These are phyloP conservation scores for Semicossyphus pulcher DNA, from an alignment of 2,113 vertebrate genomes.

Conservation along the genomic window DNA sequence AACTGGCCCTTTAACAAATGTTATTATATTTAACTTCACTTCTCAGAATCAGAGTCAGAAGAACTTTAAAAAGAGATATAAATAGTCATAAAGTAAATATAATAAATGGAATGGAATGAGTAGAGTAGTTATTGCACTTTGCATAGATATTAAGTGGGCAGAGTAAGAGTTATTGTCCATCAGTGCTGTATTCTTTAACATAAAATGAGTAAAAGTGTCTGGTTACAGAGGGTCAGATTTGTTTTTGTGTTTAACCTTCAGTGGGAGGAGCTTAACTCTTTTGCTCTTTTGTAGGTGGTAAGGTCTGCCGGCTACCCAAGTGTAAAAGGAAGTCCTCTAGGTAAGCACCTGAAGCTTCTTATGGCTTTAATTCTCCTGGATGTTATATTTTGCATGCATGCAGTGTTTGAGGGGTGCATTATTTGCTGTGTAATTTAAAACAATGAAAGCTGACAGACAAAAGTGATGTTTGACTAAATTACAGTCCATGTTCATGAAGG, in stretches of 20 bases:
- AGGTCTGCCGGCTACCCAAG: conserved; percentile 52
- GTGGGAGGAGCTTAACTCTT: neutral
- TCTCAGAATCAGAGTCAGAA: no score
- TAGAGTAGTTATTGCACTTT: neutral
- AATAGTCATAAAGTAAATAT: no score
- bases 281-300: conserved; percentile 61
- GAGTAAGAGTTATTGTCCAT: neutral
- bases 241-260: neutral
- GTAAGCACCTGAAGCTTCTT: conserved; percentile 55
- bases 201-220: no score
- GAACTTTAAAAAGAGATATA: no score
- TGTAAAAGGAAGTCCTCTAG: conserved; percentile 59
- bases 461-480: conserved; percentile 26
- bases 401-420: neutral
- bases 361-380: neutral
- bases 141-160: neutral
- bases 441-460: conserved; percentile 5
- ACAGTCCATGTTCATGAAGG: conserved; percentile 17
- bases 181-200: neutral
- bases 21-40: no score
- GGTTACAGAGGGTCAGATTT: neutral
- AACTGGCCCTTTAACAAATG: no score
- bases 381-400: neutral
- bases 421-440: conserved; percentile 22
- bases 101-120: no score